Evolutionary conservation across 2,888 invertebrate genomes (phyloP).

Genomic region (Drosophila histrio): DNA sequence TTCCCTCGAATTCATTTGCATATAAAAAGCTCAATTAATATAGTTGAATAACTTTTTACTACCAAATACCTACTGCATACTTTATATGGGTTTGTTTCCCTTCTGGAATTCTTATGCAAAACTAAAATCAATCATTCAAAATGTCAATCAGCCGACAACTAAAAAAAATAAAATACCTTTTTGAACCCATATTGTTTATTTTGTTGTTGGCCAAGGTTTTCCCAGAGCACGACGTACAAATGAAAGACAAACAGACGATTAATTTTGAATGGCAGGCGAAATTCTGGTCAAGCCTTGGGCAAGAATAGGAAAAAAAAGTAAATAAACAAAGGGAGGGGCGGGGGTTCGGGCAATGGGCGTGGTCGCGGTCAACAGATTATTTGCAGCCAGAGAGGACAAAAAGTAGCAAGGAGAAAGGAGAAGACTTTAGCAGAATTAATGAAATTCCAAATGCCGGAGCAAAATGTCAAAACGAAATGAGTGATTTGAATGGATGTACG

Average conservation of each 20-base stretch:
- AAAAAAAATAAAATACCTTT: constrained; percentile 26
- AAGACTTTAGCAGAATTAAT: constrained; percentile 51
- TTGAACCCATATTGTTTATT: constrained; percentile 7
- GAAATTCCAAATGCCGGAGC: constrained; percentile 57
- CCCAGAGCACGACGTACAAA: constrained; percentile 10
- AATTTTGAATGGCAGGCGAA: constrained; percentile 50
- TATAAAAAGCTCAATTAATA: constrained; percentile 4
- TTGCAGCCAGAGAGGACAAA: background rate
- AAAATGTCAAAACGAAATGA: constrained; percentile 65
- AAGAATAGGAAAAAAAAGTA: constrained; percentile 13
- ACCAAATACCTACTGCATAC: background rate
- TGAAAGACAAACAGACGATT: constrained; percentile 53
- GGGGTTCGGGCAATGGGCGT: background rate
- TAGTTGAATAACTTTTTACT: background rate
- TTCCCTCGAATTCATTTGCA: background rate
- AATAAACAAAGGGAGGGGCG: constrained; percentile 23
- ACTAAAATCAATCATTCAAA: constrained; percentile 36
- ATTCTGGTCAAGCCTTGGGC: constrained; percentile 28
- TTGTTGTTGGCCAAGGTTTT: background rate
- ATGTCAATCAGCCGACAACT: constrained; percentile 6
- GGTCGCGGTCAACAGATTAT: constrained; percentile 40
- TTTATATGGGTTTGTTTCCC: background rate
- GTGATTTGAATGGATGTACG: constrained; percentile 51
- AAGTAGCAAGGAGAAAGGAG: background rate
- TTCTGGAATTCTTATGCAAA: background rate